phyloP scores from a whole-genome alignment of 1,140 invertebrate genomes.

The Telenomus remus region DNA sequence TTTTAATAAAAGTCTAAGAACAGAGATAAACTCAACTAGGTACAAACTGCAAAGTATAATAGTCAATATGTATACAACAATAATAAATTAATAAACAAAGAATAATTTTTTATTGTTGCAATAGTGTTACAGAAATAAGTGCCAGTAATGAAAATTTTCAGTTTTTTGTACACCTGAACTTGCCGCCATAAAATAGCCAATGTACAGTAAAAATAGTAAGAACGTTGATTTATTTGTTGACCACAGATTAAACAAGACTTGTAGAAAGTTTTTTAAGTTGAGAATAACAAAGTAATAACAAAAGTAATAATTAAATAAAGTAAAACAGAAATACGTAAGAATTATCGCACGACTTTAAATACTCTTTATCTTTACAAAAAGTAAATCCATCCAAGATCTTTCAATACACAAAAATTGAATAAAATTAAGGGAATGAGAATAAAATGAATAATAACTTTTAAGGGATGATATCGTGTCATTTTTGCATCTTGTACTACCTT shows the following conservation, averaged over 20 bases:
- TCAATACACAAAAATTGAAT: background rate
- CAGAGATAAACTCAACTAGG: conserved; percentile 63
- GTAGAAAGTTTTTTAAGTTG: background rate
- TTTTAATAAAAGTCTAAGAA: conserved; percentile 66
- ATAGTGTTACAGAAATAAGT: conserved; percentile 58
- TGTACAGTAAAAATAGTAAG: conserved; percentile 6
- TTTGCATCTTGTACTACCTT: conserved; percentile 51
- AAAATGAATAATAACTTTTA: background rate
- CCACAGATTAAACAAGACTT: no score
- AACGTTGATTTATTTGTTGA: no score
- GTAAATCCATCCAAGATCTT: conserved; percentile 31
- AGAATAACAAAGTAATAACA: background rate
- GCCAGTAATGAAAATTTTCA: conserved; percentile 31
- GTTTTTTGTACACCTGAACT: conserved; percentile 21
- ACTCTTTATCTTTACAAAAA: conserved; percentile 23
- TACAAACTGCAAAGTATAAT: conserved; percentile 75
- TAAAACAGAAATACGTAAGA: conserved; percentile 47
- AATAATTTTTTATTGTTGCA: conserved; percentile 66
- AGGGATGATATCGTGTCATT: conserved; percentile 36
- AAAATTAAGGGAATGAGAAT: background rate
- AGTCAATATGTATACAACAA: conserved; percentile 68
- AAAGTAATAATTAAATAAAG: no score
- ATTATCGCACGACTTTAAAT: conserved; percentile 39
- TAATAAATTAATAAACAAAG: conserved; percentile 30
- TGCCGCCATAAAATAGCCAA: conserved; percentile 12